Evolutionary conservation across 2,797 vertebrate species (phyloP), one percentile per base, ranked within the genome.

Genomic region (Sebastes nivosus): DNA sequence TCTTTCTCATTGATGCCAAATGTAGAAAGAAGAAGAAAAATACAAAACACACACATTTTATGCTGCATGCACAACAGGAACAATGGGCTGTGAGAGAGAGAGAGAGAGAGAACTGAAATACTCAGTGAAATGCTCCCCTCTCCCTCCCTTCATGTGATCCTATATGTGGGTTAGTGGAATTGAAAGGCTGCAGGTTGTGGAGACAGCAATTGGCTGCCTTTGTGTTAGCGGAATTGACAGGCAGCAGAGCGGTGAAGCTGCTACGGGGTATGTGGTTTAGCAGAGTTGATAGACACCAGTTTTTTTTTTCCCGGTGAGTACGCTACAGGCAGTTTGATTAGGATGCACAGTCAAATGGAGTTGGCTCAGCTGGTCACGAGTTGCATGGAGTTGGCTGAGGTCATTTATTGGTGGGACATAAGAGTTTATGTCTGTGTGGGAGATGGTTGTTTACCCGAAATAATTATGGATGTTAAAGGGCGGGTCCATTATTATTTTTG

Each of bases 191-290:
- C 88, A 84, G 88, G 80, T 90, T 88, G 87, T 75, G 79, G 57
- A 91, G 84, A 84, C 84, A 78, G 87, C 83, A 64, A 81, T 87
- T 83, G 90, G 79, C 84, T 87, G 86, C 72, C 65, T 89, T 90
- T 93, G 87, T 90, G 87, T 92, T 87, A 85, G 85, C 66, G 71
- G 89, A 91, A 93, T 89, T 92, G 93, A 92, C 92, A 88, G 84
- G 88, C 90, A 82, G 89, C 88, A 85, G 90, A 93, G 82, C 74
- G 67, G 60, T 68, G 88, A 88, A 82, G 90, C 81, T 86, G 89
- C 89, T 87, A 64, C 27, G 8, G 86, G 86, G 72, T 87, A 58
- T 88, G 82, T 82, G 86, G 75, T 90, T 91, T 91, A 83, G 84
- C 80, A 14, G 50, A 84, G 58, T 88, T 88, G 87, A 93, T 87